These are phyloP conservation scores for Morpho achilles DNA, from an alignment of 2,888 invertebrate species.

Conservation along the genomic window DNA sequence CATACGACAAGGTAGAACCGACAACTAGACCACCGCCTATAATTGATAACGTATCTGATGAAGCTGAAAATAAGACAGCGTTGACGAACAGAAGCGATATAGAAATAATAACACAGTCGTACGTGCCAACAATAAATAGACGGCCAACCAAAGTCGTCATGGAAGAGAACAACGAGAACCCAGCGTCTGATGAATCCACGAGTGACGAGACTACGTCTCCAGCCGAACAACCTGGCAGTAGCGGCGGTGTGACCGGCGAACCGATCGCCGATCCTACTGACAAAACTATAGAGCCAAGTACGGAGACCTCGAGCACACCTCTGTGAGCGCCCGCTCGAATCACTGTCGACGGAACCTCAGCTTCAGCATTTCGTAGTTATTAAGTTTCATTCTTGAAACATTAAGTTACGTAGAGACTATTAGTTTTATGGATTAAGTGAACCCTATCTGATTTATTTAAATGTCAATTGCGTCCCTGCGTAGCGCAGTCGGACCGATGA, in stretches of 20 bases:
- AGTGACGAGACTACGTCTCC: conserved; percentile 28
- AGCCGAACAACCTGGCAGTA: conserved; percentile 15
- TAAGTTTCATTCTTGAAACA: conserved; percentile 73
- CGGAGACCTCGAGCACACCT: conserved; percentile 32
- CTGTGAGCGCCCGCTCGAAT: conserved; percentile 37
- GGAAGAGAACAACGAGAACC: conserved; percentile 49
- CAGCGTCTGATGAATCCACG: conserved; percentile 30
- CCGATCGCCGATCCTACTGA: conserved; percentile 27
- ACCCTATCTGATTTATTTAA: conserved; percentile 42
- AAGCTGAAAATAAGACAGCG: conserved; percentile 44
- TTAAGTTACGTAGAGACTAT: conserved; percentile 70
- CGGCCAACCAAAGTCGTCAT: conserved; percentile 64
- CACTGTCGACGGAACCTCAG: conserved; percentile 55
- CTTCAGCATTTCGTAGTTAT: conserved; percentile 68
- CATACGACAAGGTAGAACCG: conserved; percentile 62
- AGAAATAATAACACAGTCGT: conserved; percentile 64
- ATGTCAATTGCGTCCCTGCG: conserved; percentile 45
- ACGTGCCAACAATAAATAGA: conserved; percentile 60
- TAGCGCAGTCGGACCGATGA: conserved; percentile 30
- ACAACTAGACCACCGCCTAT: conserved; percentile 60
- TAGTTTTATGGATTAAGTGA: conserved; percentile 53
- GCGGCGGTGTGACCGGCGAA: conserved; percentile 5
- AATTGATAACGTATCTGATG: conserved; percentile 67
- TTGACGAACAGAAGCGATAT: conserved; percentile 50
- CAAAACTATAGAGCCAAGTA: conserved; percentile 31